Conservation (phyloP, 2,888 invertebrate genomes). For the Sturmia bella region DNA sequence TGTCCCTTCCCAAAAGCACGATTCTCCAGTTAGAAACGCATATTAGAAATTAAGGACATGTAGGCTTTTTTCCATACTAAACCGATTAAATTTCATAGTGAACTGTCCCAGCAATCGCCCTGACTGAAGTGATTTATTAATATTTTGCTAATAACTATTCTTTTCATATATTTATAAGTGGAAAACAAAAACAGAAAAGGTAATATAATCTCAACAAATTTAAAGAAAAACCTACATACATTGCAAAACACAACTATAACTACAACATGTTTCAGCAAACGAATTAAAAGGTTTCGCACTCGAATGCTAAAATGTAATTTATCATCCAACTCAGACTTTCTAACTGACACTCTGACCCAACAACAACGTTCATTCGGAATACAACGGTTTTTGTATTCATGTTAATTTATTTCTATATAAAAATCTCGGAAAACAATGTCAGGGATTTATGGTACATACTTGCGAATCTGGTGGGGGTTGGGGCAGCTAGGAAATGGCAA, state of each 20-base stretch:
- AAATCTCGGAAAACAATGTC: conserved; percentile 54
- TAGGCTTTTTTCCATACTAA: no score
- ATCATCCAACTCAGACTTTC: conserved; percentile 5
- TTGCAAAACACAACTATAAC: not conserved
- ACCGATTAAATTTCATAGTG: no score
- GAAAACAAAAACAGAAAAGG: no score
- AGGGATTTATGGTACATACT: conserved; percentile 55
- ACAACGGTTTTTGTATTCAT: conserved; percentile 14
- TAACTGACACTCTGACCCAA: not conserved
- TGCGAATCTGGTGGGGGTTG: conserved; percentile 26
- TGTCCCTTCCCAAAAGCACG: no score
- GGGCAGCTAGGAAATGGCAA: not conserved
- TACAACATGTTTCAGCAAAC: not conserved
- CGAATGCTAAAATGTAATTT: conserved; percentile 47
- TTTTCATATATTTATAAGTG: no score
- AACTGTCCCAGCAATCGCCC: no score
- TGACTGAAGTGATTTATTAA: no score
- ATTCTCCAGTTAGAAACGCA: no score
- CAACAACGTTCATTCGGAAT: conserved; percentile 3
- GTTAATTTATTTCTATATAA: conserved; percentile 42
- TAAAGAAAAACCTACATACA: not conserved
- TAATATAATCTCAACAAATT: no score
- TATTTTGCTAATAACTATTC: no score
- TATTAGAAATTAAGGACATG: no score
- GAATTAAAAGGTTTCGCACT: conserved; percentile 19